phyloP scores from a whole-genome alignment of 2,888 invertebrate species.

The Cosmopolites sordidus region DNA sequence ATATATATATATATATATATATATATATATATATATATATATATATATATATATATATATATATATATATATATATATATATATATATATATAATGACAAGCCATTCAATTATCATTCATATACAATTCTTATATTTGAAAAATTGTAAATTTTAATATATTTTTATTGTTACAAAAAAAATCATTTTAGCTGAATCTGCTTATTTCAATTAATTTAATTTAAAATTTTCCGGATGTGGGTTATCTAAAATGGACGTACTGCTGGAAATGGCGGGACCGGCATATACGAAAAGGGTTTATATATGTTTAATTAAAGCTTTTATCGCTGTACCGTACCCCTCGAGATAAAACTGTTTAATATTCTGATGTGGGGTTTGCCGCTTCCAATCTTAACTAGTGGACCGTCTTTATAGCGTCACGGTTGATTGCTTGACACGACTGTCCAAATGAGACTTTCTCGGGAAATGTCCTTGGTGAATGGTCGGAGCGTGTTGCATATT shows the following conservation, averaged over 20 bases:
- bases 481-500: too few relatives aligned
- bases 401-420: slow-evolving; percentile 14
- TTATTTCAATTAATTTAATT: too few relatives aligned
- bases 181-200: too few relatives aligned
- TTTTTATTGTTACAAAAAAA: too few relatives aligned
- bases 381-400: slow-evolving; percentile 9
- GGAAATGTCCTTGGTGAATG: slow-evolving; percentile 5
- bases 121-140: too few relatives aligned
- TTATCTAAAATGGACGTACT: slow-evolving; percentile 4
- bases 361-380: slow-evolving; percentile 8
- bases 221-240: background rate
- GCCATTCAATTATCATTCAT: too few relatives aligned
- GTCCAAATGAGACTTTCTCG: slow-evolving; percentile 7
- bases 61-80: too few relatives aligned
- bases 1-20: too few relatives aligned
- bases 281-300: slow-evolving; percentile 12
- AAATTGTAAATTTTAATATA: too few relatives aligned
- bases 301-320: slow-evolving; percentile 17
- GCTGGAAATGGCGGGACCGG: slow-evolving; percentile 1
- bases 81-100: too few relatives aligned
- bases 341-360: slow-evolving; percentile 19
- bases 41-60: too few relatives aligned
- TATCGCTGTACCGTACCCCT: slow-evolving; percentile 10
- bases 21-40: too few relatives aligned
- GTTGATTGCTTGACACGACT: slow-evolving; percentile 10